Base-by-base conservation (phyloP, 2,797 vertebrate genomes). In the Enteromius radiatus region DNA sequence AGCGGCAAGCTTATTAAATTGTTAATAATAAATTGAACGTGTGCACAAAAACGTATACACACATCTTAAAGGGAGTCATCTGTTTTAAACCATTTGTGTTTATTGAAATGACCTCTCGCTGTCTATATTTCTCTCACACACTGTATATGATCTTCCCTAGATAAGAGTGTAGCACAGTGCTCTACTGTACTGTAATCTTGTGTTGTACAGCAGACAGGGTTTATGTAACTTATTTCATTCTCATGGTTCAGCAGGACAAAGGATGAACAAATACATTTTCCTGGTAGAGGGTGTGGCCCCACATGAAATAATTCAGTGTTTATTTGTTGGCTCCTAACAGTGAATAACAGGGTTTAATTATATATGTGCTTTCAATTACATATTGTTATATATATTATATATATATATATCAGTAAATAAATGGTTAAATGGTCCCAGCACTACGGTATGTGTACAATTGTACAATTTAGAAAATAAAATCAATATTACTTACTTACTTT, bases 141-240 rank as follows among this genome's bases (percentile, higher is more conserved):
- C n/a, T 63, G 75, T 76, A 63, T n/a, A 8, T 64, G 31, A 64
- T 77, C 26, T 77, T 28, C 5, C 3, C 12, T 11, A 63, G 75
- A 77, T 64, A 47, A 33, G 38, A 47, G 75, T 45, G 54, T 43
- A 43, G 23, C 74, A 31, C 59, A 33, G 75, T 64, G 23, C 23
- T 64, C 26, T 31, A 63, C 75, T 64, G 38, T 63, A 63, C 56
- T 43, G 36, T 43, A 61, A 43, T 43, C 36, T 28, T 11, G 15
- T 12, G 54, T 63, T 61, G 45, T 43, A 63, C 23, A 63, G 56
- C 52, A 75, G 38, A 77, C 3, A 64, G 59, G 17, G 75, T 64
- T 77, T 77, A 64, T 77, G 59, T 47, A 77, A 77, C 56, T 76
- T 15, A 61, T 28, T 61, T 76, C 9, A 63, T 23, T 64, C 36